Percentiles rank a stretch among this genome's conserved stretches.
phyloP scores from a whole-genome alignment of 2,888 invertebrate species.

The Lithophane socia region DNA sequence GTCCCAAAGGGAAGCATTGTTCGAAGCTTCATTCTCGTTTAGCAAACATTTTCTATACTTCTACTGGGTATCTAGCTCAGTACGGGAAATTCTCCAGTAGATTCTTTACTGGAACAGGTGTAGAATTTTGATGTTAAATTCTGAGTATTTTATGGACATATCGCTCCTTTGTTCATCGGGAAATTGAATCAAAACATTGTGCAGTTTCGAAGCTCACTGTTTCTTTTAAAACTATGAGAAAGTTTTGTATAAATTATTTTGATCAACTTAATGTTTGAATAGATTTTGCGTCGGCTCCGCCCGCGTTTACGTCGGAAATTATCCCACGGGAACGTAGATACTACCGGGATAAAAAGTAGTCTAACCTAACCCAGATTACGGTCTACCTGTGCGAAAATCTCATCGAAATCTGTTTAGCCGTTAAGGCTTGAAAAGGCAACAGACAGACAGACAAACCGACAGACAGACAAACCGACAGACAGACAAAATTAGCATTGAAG shows the following conservation, averaged over 20 bases:
- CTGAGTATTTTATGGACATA: background rate
- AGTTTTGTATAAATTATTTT: background rate
- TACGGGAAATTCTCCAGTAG: conserved; percentile 11
- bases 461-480: background rate
- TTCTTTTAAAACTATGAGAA: background rate
- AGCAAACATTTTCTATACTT: conserved; percentile 67
- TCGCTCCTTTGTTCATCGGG: conserved; percentile 5
- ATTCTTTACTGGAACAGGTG: conserved; percentile 38
- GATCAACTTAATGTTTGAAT: background rate
- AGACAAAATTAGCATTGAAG: background rate
- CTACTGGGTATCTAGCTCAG: background rate
- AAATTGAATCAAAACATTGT: conserved; percentile 34
- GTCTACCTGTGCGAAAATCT: background rate
- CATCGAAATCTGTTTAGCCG: background rate
- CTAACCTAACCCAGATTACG: background rate
- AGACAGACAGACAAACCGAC: background rate
- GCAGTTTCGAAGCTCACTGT: background rate
- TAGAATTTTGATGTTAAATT: conserved; percentile 41
- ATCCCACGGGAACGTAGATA: background rate
- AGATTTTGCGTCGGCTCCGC: background rate
- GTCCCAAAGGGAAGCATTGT: conserved; percentile 60
- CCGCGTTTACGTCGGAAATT: no score
- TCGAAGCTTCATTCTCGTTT: conserved; percentile 62
- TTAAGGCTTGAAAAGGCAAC: background rate
- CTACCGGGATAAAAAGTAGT: background rate